Evolutionary conservation across 1,140 invertebrate species (phyloP).

Genomic region (Dendroctonus ponderosae): DNA sequence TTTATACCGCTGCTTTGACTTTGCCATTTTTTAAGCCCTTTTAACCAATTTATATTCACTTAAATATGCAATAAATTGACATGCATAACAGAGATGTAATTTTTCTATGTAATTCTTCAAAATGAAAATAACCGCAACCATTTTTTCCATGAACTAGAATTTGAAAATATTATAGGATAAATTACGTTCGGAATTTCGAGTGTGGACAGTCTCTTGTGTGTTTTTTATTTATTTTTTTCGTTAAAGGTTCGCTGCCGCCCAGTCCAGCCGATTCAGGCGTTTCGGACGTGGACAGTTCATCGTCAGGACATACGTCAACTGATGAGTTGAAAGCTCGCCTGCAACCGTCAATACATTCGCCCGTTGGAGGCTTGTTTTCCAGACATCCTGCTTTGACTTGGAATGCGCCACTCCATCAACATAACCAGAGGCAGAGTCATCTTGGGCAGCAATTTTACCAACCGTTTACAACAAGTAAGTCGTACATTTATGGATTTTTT

Average conservation of each 20-base stretch:
- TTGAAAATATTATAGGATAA: no score
- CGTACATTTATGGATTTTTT: neutral
- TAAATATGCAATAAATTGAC: no score
- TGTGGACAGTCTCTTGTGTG: constrained; percentile 2
- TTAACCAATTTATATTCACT: no score
- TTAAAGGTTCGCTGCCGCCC: constrained; percentile 85
- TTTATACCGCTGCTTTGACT: no score
- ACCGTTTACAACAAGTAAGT: constrained; percentile 44
- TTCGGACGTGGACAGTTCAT: constrained; percentile 93
- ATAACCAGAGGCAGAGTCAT: constrained; percentile 42
- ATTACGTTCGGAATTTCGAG: neutral
- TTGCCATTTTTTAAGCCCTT: no score
- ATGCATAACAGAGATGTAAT: no score
- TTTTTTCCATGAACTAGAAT: no score
- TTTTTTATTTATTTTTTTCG: constrained; percentile 28
- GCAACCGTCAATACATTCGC: constrained; percentile 48
- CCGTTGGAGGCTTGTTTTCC: constrained; percentile 42
- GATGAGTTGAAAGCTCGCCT: constrained; percentile 83
- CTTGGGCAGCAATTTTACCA: constrained; percentile 45
- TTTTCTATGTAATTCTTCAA: no score
- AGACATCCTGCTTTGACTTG: constrained; percentile 41
- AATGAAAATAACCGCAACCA: no score
- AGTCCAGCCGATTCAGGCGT: constrained; percentile 96
- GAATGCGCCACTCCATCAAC: constrained; percentile 37
- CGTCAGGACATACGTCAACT: constrained; percentile 80